Conservation (phyloP, 2,113 vertebrate species). For the Cyphomyrus discorhynchus region DNA sequence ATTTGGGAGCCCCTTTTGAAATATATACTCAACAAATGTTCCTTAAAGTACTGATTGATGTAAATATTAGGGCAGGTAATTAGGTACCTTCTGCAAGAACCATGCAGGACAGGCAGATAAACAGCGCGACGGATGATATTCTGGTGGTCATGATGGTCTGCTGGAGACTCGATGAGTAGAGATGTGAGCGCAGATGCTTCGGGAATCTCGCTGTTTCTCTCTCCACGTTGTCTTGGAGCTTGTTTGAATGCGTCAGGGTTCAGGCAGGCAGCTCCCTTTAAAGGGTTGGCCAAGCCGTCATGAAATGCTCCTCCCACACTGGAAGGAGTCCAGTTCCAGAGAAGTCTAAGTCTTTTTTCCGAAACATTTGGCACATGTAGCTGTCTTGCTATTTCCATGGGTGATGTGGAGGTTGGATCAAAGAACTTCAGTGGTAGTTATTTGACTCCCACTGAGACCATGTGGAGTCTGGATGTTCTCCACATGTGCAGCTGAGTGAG, state of each 20-base stretch:
- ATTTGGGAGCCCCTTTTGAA: not conserved
- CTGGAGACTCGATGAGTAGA: not conserved
- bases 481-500: not conserved
- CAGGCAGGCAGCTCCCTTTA: not conserved
- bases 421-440: not conserved
- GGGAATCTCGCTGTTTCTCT: not conserved
- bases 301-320: not conserved
- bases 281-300: not conserved
- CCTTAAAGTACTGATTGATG: not conserved
- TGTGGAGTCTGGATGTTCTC: not conserved
- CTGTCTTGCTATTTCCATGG: not conserved
- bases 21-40: not conserved
- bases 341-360: not conserved
- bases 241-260: not conserved
- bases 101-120: constrained; percentile 14
- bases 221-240: not conserved
- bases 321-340: not conserved
- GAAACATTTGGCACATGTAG: not conserved
- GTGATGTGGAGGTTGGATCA: not conserved
- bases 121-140: constrained; percentile 15
- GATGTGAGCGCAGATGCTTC: not conserved
- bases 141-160: constrained; percentile 23
- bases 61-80: not conserved
- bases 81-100: not conserved
- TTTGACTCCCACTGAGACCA: not conserved